These are phyloP conservation scores for Darevskia mixta DNA, from an alignment of 2,797 vertebrate species.

Conservation along the genomic window DNA sequence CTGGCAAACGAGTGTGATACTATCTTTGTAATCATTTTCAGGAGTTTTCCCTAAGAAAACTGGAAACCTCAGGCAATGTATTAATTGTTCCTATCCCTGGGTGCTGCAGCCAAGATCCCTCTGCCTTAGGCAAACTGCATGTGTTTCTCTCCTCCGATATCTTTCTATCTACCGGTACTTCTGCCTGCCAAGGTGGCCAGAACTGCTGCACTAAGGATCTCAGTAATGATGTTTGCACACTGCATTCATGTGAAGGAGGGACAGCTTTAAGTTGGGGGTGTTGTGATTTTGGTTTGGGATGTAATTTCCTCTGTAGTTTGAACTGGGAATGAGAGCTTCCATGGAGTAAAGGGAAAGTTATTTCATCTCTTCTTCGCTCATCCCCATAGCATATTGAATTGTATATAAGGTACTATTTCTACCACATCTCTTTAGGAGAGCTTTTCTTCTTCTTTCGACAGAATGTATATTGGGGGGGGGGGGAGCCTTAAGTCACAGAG, in stretches of 20 bases:
- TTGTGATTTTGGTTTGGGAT: constrained; percentile 1
- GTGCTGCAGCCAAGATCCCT: background rate
- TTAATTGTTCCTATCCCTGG: background rate
- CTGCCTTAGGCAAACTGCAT: background rate
- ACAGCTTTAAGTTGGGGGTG: background rate
- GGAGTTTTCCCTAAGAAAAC: no score
- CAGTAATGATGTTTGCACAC: background rate
- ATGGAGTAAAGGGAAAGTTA: constrained; percentile 15
- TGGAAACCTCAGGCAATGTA: background rate
- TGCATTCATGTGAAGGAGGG: background rate
- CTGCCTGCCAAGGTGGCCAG: background rate
- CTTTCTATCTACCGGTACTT: background rate
- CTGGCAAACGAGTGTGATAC: no score
- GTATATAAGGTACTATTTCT: background rate
- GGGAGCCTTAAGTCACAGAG: background rate
- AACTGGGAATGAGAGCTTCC: constrained; percentile 2
- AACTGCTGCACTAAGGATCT: background rate
- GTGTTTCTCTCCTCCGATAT: background rate
- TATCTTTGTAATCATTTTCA: no score
- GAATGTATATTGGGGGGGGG: no score
- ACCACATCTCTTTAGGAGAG: constrained; percentile 27
- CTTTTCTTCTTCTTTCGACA: background rate
- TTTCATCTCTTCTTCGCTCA: background rate
- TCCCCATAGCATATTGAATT: background rate
- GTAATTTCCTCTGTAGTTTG: constrained; percentile 36